Evolutionary conservation across 2,888 invertebrate genomes (phyloP), one percentile per base, ranked within the genome.

Genomic region (Rhimphoctona megacephalus): DNA sequence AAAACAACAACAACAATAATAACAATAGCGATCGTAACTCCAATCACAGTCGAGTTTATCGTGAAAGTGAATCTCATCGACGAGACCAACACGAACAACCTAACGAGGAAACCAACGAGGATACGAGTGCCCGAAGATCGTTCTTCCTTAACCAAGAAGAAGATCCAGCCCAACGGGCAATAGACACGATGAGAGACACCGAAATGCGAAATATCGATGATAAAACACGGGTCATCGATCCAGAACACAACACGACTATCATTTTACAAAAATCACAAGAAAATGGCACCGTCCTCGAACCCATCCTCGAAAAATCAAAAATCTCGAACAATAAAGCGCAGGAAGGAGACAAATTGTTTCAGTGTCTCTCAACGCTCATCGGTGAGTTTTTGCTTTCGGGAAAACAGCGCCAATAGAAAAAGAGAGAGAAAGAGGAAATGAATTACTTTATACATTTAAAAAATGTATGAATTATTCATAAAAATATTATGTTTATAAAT

Each of bases 361-460:
- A 93, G 87, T 92, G 91, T 87, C 74, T 92, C 19, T 90, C 92
- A 7, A 91, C 92, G 14, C 83, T 92, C 61, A 89, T 92, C 85
- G 93, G 93, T 92, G 84, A 93, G 93, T 91, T 78, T 36, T 72
- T 61, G 4, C 30, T 77, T 76, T 46, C 33, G 43, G 22, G 5
- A 8, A 52, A 66, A 22, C 49, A 49, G 6, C 49, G 7, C 19
- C n/a, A 7, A 49, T 49, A 17, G 17, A 19, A 49, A 39, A 39
- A 7, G 11, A 43, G 11, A 43, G 43, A 43, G 43, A 43, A 7
- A 36, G 33, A 54, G 72, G 33, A 61, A 19, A 9, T 25, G 11
- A 22, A 17, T 43, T 14, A 17, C 9, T 69, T 69, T 11, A 49
- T 46, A 6, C 72, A 64, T 64, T 64, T 2, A 33, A 11, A 17